These are phyloP conservation scores for Luffia ferchaultella DNA, from an alignment of 2,888 invertebrate genomes.

Conservation along the genomic window DNA sequence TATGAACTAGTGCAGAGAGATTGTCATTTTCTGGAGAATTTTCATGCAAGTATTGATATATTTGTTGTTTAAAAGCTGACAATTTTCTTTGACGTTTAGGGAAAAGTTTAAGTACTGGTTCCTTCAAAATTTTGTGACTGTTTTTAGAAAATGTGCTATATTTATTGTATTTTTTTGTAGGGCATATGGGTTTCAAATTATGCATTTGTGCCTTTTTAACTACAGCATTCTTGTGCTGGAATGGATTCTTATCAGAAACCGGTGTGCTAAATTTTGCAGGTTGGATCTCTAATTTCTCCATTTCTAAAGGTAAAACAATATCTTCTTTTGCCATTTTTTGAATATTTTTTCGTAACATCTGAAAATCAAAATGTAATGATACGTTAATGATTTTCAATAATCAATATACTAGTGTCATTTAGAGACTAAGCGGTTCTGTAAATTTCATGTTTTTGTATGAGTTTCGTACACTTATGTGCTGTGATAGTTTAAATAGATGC, in stretches of 20 bases:
- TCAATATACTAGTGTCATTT: too few species aligned
- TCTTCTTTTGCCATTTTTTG: constrained; percentile 51
- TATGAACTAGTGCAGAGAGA: constrained; percentile 46
- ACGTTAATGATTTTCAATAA: too few species aligned
- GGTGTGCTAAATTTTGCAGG: constrained; percentile 31
- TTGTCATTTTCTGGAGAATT: constrained; percentile 23
- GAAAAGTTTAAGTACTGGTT: constrained; percentile 63
- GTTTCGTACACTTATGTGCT: too few species aligned
- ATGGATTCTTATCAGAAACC: constrained; percentile 38
- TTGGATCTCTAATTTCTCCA: constrained; percentile 66
- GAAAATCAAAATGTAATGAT: too few species aligned
- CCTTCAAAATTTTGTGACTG: constrained; percentile 58
- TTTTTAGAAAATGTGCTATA: constrained; percentile 37
- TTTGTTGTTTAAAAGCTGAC: neutral
- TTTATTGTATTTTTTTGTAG: constrained; percentile 25
- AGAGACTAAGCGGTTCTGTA: too few species aligned
- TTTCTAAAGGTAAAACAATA: constrained; percentile 53
- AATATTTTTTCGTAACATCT: neutral
- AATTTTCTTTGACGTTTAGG: constrained; percentile 23
- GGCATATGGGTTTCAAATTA: constrained; percentile 35
- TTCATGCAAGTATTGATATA: constrained; percentile 11
- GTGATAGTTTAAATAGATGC: too few species aligned
- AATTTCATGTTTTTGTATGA: too few species aligned
- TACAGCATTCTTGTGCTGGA: constrained; percentile 22
- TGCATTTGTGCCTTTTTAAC: constrained; percentile 20